Evolutionary conservation across 2,113 vertebrate species (phyloP).

Genomic region (Callithrix jacchus): DNA sequence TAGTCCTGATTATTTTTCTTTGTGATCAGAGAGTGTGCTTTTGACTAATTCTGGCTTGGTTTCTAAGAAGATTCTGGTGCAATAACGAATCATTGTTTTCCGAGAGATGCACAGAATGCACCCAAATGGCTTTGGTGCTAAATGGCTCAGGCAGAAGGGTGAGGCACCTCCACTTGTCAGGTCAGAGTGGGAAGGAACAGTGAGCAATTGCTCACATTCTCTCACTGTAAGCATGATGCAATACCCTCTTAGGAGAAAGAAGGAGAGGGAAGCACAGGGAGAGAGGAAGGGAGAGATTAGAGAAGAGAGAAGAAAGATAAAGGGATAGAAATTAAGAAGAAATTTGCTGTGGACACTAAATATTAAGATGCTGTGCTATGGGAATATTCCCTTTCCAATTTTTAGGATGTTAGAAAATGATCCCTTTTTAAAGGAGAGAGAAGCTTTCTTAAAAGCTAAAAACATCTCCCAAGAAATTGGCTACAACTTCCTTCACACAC

Average conservation of each 20-base stretch:
- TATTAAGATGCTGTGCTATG: not conserved
- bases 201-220: not conserved
- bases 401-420: constrained; percentile 43
- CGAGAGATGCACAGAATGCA: not conserved
- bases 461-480: not conserved
- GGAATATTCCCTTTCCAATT: not conserved
- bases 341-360: not conserved
- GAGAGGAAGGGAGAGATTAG: not conserved
- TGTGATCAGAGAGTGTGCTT: constrained; percentile 34
- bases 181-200: not conserved
- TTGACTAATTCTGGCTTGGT: constrained; percentile 47
- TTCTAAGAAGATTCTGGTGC: constrained; percentile 43
- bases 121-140: constrained; percentile 10
- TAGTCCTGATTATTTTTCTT: constrained; percentile 37
- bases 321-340: not conserved
- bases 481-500: constrained; percentile 26
- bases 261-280: not conserved
- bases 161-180: constrained; percentile 4
- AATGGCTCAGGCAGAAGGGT: not conserved
- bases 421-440: not conserved
- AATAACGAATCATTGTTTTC: not conserved
- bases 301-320: not conserved
- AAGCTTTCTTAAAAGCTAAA: constrained; percentile 41
- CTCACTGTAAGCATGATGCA: not conserved
- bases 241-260: not conserved